Evolutionary conservation across 2,797 vertebrate genomes (phyloP).

Genomic region (Leptatherina wallacei): DNA sequence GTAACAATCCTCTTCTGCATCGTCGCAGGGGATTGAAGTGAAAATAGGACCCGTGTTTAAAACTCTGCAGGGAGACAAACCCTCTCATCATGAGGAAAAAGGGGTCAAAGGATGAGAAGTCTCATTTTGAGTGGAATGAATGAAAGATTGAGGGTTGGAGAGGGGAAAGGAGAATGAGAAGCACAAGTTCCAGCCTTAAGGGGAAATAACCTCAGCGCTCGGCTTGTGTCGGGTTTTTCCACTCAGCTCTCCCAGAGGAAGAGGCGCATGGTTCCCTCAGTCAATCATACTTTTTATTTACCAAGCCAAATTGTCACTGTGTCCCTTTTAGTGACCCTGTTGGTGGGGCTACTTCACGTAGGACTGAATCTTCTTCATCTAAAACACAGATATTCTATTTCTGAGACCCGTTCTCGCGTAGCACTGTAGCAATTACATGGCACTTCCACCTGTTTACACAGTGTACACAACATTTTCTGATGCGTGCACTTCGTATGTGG

Average conservation of each 20-base stretch:
- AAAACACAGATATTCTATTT: constrained; percentile 44
- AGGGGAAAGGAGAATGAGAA: constrained; percentile 43
- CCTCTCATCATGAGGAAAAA: constrained; percentile 41
- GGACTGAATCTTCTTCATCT: constrained; percentile 18
- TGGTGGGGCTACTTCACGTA: constrained; percentile 21
- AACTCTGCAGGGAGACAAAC: constrained; percentile 52
- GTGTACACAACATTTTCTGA: background rate
- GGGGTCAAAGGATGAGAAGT: constrained; percentile 57
- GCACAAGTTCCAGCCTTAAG: constrained; percentile 39
- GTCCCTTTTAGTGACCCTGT: constrained; percentile 48
- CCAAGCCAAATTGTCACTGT: constrained; percentile 44
- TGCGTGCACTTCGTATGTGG: background rate
- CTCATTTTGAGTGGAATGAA: constrained; percentile 51
- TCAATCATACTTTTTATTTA: constrained; percentile 53
- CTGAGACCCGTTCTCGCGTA: constrained; percentile 21
- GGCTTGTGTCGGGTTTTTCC: constrained; percentile 50
- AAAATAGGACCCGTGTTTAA: constrained; percentile 58
- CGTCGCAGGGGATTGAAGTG: constrained; percentile 50
- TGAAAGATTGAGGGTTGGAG: constrained; percentile 42
- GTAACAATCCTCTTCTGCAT: constrained; percentile 37
- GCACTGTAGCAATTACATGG: constrained; percentile 11
- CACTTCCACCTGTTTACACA: constrained; percentile 26
- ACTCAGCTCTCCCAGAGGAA: constrained; percentile 55
- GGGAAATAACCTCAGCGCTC: constrained; percentile 50
- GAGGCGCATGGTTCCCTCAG: constrained; percentile 41